Evolutionary conservation across 1,140 invertebrate genomes (phyloP), one percentile per base, ranked within the genome.

Genomic region (Ooceraea biroi): DNA sequence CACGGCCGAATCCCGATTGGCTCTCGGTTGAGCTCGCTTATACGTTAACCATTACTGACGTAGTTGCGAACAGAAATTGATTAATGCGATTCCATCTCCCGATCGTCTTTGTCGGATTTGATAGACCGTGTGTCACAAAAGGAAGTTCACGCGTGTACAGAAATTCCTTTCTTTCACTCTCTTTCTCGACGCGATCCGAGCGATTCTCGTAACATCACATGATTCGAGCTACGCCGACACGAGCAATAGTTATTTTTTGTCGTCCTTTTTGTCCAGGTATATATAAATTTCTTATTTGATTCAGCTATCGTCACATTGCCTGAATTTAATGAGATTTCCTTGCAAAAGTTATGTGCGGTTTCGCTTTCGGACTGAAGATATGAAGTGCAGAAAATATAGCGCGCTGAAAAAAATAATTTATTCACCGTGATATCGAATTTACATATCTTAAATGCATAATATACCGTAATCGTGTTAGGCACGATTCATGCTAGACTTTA

Each of bases 1-100:
- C 12, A 76, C 19, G 19, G n/a, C 58, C 44, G 17, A 60, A n/a
- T n/a, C n/a, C n/a, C 69, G 80, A 78, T 78, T 78, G 76, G 65
- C 55, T 78, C 50, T 7, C 17, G 19, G 44, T 41, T 66, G 74
- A 66, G 74, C 74, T 66, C 30, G 46, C 61, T 77, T 66, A 66
- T 63, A 61, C 60, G 60, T 77, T 77, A 77, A 77, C 46, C 61
- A 66, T 66, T 36, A 55, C 60, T 52, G 50, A 22, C 46, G 14
- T 14, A 41, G 30, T n/a, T 50, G 19, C 50, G 44, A 50, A 10
- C 63, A n/a, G 76, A 80, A 71, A 80, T 71, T 80, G 36, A 80
- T 80, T 71, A 80, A 80, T 71, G 52, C 61, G 19, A 57, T 80
- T 11, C 12, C 36, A 69, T 0, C 11, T 17, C n/a, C 52, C 69